These are phyloP conservation scores for Motacilla tschutschensis DNA, from an alignment of 2,113 vertebrate species.

Conservation along the genomic window DNA sequence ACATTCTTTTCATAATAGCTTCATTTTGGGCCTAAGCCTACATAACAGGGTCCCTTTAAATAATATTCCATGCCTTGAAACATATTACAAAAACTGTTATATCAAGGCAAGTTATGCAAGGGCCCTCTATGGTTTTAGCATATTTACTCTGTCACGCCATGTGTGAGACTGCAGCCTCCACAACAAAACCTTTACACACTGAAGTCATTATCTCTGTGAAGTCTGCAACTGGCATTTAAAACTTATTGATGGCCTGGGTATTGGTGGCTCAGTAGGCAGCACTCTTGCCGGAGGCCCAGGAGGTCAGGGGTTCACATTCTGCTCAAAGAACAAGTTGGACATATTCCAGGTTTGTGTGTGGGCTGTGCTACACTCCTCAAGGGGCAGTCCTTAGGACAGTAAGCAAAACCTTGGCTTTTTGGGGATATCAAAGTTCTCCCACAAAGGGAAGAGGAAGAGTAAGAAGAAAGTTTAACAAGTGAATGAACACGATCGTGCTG, in stretches of 20 bases:
- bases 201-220: slow-evolving; percentile 57
- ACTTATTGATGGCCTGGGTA: slow-evolving; percentile 53
- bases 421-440: slow-evolving; percentile 20
- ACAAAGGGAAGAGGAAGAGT: slow-evolving; percentile 5
- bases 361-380: slow-evolving; percentile 35
- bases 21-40: slow-evolving; percentile 45
- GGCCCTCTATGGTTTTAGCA: slow-evolving; percentile 29
- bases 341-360: slow-evolving; percentile 45
- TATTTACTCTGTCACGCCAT: slow-evolving; percentile 44
- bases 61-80: slow-evolving; percentile 59
- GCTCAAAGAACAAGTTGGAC: slow-evolving; percentile 50
- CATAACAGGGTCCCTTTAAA: slow-evolving; percentile 50
- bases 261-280: slow-evolving; percentile 60
- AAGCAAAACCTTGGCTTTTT: slow-evolving; percentile 4
- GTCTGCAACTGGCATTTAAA: slow-evolving; percentile 57
- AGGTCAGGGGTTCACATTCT: slow-evolving; percentile 58
- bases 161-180: slow-evolving; percentile 38
- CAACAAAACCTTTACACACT: slow-evolving; percentile 41
- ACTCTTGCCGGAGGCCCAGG: slow-evolving; percentile 38
- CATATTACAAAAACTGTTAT: slow-evolving; percentile 54
- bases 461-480: background rate
- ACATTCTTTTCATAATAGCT: slow-evolving; percentile 53
- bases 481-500: background rate
- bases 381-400: slow-evolving; percentile 30
- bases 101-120: slow-evolving; percentile 58